Percentiles rank a stretch among this genome's conserved stretches.
Evolutionary conservation across 2,113 vertebrate species (phyloP).

Genomic region (Tachysurus vachellii): DNA sequence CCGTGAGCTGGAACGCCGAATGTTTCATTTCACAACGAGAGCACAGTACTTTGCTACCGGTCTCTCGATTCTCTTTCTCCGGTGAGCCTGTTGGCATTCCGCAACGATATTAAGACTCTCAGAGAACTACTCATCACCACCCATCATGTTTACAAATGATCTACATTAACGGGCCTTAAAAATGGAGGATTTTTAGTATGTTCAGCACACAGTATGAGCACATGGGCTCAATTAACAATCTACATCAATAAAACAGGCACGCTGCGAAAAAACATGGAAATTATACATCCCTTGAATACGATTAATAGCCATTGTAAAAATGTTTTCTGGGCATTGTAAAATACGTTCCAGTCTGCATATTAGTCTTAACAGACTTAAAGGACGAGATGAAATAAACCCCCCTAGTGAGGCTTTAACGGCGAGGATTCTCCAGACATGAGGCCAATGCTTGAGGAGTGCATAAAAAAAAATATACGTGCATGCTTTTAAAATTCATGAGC

Average conservation of each 20-base stretch:
- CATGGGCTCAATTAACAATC: conserved; percentile 2
- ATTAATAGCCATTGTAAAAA: conserved; percentile 2
- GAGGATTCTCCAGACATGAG: not conserved
- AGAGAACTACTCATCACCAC: not conserved
- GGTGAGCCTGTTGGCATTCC: conserved; percentile 1
- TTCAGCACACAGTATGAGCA: not conserved
- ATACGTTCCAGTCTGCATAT: not conserved
- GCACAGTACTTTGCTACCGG: too few relatives aligned
- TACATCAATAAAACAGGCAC: conserved; percentile 1
- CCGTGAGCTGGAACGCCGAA: conserved; percentile 1
- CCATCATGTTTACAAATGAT: not conserved
- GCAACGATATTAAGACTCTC: not conserved
- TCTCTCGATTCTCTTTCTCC: not conserved
- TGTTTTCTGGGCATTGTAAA: conserved; percentile 1
- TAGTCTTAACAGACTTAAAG: not conserved
- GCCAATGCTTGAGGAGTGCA: not conserved
- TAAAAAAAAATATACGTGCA: not conserved
- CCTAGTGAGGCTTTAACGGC: not conserved
- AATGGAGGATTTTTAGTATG: not conserved
- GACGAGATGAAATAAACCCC: not conserved
- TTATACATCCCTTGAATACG: not conserved
- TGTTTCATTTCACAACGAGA: conserved; percentile 22
- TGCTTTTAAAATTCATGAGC: not conserved
- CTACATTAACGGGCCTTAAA: not conserved
- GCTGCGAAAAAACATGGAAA: conserved; percentile 10